phyloP scores from a whole-genome alignment of 2,113 vertebrate species.

The Sterrhoptilus dennistouni region DNA sequence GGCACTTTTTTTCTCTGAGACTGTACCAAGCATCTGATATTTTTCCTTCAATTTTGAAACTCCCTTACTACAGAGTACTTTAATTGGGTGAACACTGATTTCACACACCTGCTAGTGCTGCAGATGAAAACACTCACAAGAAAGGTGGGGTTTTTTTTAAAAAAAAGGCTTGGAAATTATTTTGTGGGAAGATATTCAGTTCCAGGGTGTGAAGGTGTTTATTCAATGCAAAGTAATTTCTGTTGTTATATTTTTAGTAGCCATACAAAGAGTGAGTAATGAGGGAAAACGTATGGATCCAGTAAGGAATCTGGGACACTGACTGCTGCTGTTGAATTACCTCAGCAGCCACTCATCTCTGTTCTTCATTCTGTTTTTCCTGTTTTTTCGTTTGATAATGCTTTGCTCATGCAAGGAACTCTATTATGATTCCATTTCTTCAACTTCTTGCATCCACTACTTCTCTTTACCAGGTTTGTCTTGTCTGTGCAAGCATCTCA shows the following conservation, averaged over 20 bases:
- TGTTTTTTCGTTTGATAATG: not conserved
- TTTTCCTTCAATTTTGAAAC: not conserved
- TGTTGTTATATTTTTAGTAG: not conserved
- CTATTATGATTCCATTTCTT: not conserved
- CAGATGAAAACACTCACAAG: not conserved
- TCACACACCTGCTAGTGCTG: not conserved
- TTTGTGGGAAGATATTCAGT: not conserved
- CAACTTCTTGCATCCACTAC: not conserved
- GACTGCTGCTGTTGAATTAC: not conserved
- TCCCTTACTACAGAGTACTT: not conserved
- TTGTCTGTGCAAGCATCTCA: not conserved
- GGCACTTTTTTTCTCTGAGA: not conserved
- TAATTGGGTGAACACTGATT: not conserved
- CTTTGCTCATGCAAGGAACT: not conserved
- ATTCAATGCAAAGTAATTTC: not conserved
- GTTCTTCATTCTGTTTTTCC: not conserved
- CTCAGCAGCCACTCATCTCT: not conserved
- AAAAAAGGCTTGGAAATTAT: not conserved
- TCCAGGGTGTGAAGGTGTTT: not conserved
- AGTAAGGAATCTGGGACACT: not conserved
- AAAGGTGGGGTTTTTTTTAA: not conserved
- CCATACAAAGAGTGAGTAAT: not conserved
- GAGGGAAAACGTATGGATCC: not conserved
- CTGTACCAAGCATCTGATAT: not conserved
- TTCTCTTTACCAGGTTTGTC: not conserved